A percentile compares a stretch with the other conserved stretches of the same genome.
Evolutionary conservation across 2,888 invertebrate genomes (phyloP).

Genomic region (Lordiphosa andalusiaca): DNA sequence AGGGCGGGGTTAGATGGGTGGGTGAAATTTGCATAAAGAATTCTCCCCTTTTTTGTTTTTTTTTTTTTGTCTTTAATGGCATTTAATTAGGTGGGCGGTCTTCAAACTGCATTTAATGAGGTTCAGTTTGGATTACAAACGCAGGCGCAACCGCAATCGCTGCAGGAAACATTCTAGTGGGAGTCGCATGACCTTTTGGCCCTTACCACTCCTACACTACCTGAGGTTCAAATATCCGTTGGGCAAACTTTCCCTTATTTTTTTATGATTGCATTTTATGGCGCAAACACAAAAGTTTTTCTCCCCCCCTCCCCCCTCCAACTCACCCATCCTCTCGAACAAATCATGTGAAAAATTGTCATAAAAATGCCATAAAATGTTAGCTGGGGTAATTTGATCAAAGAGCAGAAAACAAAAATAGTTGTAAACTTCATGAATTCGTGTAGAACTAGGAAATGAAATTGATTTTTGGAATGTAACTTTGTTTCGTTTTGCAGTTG

Average conservation of each 20-base stretch:
- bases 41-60: constrained; percentile 15
- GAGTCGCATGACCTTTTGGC: constrained; percentile 11
- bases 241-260: constrained; percentile 5
- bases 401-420: constrained; percentile 30
- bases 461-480: constrained; percentile 19
- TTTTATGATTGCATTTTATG: constrained; percentile 1
- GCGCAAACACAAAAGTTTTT: constrained; percentile 3
- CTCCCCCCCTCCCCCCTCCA: background rate
- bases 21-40: constrained; percentile 70
- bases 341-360: constrained; percentile 74
- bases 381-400: constrained; percentile 53
- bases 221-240: background rate
- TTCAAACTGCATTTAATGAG: constrained; percentile 27
- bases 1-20: background rate
- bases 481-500: background rate
- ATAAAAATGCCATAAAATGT: constrained; percentile 70
- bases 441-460: constrained; percentile 16
- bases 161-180: constrained; percentile 36
- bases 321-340: too few relatives aligned
- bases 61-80: constrained; percentile 39
- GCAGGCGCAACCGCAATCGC: constrained; percentile 44
- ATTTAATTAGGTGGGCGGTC: constrained; percentile 68
- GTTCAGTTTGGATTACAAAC: constrained; percentile 19
- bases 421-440: constrained; percentile 27
- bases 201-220: background rate